A percentile compares a stretch with the other conserved stretches of the same genome.
Evolutionary conservation across 2,113 vertebrate species (phyloP).

Genomic region (Vimba vimba): DNA sequence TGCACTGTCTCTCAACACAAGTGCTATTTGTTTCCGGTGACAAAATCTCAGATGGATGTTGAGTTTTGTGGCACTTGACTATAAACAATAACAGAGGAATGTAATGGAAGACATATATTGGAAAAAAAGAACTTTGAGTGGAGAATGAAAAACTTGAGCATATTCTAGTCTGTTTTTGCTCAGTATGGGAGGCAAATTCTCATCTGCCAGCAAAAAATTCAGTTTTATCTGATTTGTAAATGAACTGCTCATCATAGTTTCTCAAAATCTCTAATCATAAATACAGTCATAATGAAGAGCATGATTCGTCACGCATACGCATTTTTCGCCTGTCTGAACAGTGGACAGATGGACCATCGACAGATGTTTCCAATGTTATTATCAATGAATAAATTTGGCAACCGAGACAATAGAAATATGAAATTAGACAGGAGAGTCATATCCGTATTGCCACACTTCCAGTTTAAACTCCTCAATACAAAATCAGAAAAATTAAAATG

Average conservation of each 20-base stretch:
- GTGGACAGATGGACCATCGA: conserved; percentile 16
- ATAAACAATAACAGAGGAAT: conserved; percentile 30
- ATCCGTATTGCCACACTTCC: neutral
- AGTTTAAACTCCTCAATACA: neutral
- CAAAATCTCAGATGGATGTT: conserved; percentile 31
- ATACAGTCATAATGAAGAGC: conserved; percentile 17
- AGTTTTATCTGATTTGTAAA: neutral
- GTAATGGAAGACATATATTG: conserved; percentile 27
- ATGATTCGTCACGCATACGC: neutral
- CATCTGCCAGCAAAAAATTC: neutral
- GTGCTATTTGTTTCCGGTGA: conserved; percentile 33
- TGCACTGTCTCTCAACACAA: conserved; percentile 23
- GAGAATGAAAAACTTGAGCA: neutral
- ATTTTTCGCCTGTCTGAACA: conserved; percentile 15
- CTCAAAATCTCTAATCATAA: neutral
- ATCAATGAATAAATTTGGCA: conserved; percentile 21
- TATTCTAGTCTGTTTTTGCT: neutral
- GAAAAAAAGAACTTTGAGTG: neutral
- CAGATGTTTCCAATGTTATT: conserved; percentile 29
- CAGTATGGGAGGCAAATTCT: neutral
- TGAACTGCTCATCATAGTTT: neutral
- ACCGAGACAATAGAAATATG: conserved; percentile 15
- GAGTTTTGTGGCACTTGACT: conserved; percentile 20
- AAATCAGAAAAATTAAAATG: neutral
- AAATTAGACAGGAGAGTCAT: conserved; percentile 9